Evolutionary conservation across 1,140 invertebrate species (phyloP), one percentile per base, ranked within the genome.

Genomic region (Rhynchophorus ferrugineus): DNA sequence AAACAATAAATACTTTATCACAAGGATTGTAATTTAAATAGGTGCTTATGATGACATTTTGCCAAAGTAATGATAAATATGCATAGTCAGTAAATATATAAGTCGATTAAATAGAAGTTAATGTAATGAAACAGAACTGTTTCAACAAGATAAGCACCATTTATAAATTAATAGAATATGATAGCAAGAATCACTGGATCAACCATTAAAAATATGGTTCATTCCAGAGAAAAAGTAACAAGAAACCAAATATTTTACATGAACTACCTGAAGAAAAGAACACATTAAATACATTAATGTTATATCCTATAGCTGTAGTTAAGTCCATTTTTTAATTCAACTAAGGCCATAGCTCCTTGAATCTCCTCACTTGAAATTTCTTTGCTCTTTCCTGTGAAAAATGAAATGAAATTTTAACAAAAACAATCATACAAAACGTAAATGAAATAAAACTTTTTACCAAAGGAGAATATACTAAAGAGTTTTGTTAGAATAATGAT

Each of bases 261-360:
- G 24, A 43, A 29, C 41, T 29, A 43, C 20, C 21, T 21, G 3
- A 43, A 21, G 9, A 19, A 29, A 9, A 43, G n/a, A 22, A 29
- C 24, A 29, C 24, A 38, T 6, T 38, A 9, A 43, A 18, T 44
- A 21, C 20, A 44, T 21, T 34, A 29, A 9, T 44, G 46, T 55
- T 49, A 63, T 35, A 63, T 50, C 48, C 61, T 63, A 48, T 63
- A 63, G 43, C 58, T 61, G 51, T 57, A 59, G 39, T 56, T 49
- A 11, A 47, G 38, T 35, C 58, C 59, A 51, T 65, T 65, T 56
- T 65, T 61, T 18, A 85, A 63, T 66, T 84, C 78, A 65, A 84
- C 82, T 0, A 85, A 67, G 21, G 83, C 82, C 54, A 85, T 71
- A 18, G 83, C 82, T 17, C 80, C 59, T 57, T 72, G 66, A 49